Base-by-base conservation (phyloP, 2,113 vertebrate genomes). In the Morphnarchus princeps region DNA sequence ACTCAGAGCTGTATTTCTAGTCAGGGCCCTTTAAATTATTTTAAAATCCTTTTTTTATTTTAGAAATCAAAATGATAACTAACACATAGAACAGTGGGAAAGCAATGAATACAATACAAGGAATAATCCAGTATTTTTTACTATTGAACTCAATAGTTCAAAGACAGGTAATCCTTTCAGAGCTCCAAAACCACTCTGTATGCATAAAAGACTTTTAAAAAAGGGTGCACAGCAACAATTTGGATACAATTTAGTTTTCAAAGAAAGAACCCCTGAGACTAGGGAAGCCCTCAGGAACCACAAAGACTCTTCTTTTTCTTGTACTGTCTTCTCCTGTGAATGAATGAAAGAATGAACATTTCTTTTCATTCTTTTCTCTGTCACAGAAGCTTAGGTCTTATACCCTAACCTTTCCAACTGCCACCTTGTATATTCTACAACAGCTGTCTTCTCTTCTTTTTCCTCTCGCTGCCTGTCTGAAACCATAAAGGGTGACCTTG, bases 81-180 rank as follows among this genome's bases (percentile, higher is more conserved):
- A 82, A 85, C 52, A 79, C 45, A 61, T 49, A 86, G 62, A 90
- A 85, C 45, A 90, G 26, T 55, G 43, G 79, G 81, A 94, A 94
- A 89, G 40, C 87, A 95, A 87, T 67, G 10, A 94, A 95, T 89
- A 71, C 22, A 92, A 77, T 67, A 40, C 22, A 40, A 76, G 47
- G 66, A 97, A 92, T 82, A 94, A 90, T 86, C 55, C n/a, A 87
- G 29, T 93, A 73, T 84, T 93, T 76, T 90, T 83, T 78, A 61
- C 16, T 61, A 69, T 90, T 92, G 85, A 93, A 87, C 43, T 82
- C 61, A 36, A 17, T 34, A 66, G 31, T 92, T 95, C 78, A 90
- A 90, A 84, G 77, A 79, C 34, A 83, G 61, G 49, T 87, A 89
- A 78, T 76, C 9, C 32, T 89, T 89, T 95, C 69, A 80, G 74